phyloP scores from a whole-genome alignment of 2,888 invertebrate species.

The Malthinus seriepunctatus region DNA sequence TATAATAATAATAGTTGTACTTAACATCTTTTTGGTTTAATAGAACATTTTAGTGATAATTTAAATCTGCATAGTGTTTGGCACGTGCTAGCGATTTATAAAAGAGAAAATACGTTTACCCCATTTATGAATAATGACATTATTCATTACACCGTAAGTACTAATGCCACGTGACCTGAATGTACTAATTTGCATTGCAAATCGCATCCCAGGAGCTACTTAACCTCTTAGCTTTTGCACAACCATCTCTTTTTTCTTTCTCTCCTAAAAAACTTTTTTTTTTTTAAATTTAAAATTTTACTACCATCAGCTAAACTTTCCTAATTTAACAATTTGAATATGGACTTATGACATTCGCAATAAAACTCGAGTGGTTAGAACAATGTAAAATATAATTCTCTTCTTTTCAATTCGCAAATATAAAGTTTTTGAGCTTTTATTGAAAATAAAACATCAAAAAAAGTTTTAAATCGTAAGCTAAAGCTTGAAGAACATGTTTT shows the following conservation, averaged over 20 bases:
- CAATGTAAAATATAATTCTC: not conserved
- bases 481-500: too few relatives aligned
- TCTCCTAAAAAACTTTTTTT: too few relatives aligned
- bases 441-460: too few relatives aligned
- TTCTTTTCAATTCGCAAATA: not conserved
- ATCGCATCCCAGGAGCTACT: slow-evolving; percentile 11
- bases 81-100: slow-evolving; percentile 25
- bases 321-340: not conserved
- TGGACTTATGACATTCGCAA: not conserved
- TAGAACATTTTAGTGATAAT: slow-evolving; percentile 11
- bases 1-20: too few relatives aligned
- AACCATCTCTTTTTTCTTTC: not conserved
- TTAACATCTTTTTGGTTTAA: not conserved
- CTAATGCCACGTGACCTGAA: slow-evolving; percentile 22
- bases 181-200: slow-evolving; percentile 24
- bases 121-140: slow-evolving; percentile 23
- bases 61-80: slow-evolving; percentile 11
- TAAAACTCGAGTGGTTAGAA: not conserved
- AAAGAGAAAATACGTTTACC: slow-evolving; percentile 22
- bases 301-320: not conserved
- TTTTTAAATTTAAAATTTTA: not conserved
- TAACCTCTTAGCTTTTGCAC: not conserved
- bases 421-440: too few relatives aligned
- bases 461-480: too few relatives aligned
- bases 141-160: slow-evolving; percentile 23